A percentile compares a stretch with the other conserved stretches of the same genome.
These are phyloP conservation scores for Agrilus mali DNA, from an alignment of 2,888 invertebrate species.

Conservation along the genomic window DNA sequence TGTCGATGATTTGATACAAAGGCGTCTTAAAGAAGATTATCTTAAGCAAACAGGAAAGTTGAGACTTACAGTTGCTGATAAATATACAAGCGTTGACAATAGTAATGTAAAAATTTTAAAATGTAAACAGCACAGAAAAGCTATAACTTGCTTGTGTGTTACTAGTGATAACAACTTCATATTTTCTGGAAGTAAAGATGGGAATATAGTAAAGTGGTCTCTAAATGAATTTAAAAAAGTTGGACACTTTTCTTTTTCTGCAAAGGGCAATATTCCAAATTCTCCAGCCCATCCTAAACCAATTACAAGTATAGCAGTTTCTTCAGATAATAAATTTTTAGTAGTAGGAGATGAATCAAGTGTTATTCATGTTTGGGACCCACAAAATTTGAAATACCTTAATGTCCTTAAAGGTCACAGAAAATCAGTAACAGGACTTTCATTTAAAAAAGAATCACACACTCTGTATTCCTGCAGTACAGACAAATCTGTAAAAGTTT, in stretches of 20 bases:
- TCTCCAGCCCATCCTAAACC: slow-evolving; percentile 25
- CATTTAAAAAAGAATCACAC: slow-evolving; percentile 75
- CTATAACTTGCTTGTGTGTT: slow-evolving; percentile 71
- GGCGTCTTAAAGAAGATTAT: slow-evolving; percentile 70
- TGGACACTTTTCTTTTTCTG: slow-evolving; percentile 38
- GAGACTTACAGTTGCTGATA: slow-evolving; percentile 59
- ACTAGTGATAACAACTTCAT: slow-evolving; percentile 58
- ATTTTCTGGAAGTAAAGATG: slow-evolving; percentile 82
- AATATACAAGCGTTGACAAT: slow-evolving; percentile 34
- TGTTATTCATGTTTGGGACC: slow-evolving; percentile 74
- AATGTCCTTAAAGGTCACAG: slow-evolving; percentile 75
- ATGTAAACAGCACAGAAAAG: slow-evolving; percentile 64
- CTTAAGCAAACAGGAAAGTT: slow-evolving; percentile 77
- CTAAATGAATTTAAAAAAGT: slow-evolving; percentile 50
- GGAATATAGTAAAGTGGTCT: slow-evolving; percentile 73
- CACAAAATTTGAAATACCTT: slow-evolving; percentile 58
- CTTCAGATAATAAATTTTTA: slow-evolving; percentile 71
- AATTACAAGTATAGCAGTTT: slow-evolving; percentile 57
- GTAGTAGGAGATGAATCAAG: slow-evolving; percentile 57
- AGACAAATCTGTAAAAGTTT: slow-evolving; percentile 79
- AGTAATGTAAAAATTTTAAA: slow-evolving; percentile 43
- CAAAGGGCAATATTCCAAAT: slow-evolving; percentile 18
- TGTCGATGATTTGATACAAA: slow-evolving; percentile 54
- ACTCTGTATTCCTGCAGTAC: slow-evolving; percentile 69
- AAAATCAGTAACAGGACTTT: slow-evolving; percentile 59